Evolutionary conservation across 2,888 invertebrate species (phyloP).

Genomic region (Anticlea derivata): DNA sequence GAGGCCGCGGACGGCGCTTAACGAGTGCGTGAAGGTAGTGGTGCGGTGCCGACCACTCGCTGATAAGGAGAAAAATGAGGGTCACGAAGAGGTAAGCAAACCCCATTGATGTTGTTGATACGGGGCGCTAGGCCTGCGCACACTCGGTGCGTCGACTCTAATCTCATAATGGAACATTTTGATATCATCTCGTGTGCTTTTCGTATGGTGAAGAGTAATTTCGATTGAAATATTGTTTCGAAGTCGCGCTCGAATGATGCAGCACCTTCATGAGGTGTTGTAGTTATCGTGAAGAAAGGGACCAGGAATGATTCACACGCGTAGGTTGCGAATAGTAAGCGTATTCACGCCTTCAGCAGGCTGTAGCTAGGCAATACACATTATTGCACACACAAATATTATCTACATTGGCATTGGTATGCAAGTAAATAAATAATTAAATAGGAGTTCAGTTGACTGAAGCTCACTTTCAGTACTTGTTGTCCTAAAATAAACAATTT

Average conservation of each 20-base stretch:
- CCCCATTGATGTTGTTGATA: slow-evolving; percentile 40
- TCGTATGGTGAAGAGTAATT: slow-evolving; percentile 3
- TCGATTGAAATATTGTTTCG: slow-evolving; percentile 2
- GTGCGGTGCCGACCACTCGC: slow-evolving; percentile 98
- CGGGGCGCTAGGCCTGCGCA: slow-evolving; percentile 51
- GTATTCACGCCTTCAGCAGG: slow-evolving; percentile 2
- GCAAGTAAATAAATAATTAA: no score
- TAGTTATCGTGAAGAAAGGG: slow-evolving; percentile 23
- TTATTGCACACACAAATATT: no score
- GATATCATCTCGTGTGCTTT: slow-evolving; percentile 8
- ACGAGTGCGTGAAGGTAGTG: slow-evolving; percentile 97
- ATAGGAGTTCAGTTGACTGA: no score
- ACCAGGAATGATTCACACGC: slow-evolving; percentile 9
- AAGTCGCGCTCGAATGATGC: slow-evolving; percentile 1
- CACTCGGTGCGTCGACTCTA: slow-evolving; percentile 55
- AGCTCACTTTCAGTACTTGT: no score
- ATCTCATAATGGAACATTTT: slow-evolving; percentile 3
- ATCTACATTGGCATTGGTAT: no score
- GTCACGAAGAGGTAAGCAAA: slow-evolving; percentile 85
- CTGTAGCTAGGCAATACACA: no score
- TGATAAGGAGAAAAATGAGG: slow-evolving; percentile 90
- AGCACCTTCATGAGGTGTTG: not conserved
- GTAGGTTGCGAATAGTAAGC: slow-evolving; percentile 10
- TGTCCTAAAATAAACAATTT: no score
- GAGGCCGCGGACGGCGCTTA: slow-evolving; percentile 81